Conservation (phyloP, 2,797 vertebrate genomes). For the Danio tinwini region DNA sequence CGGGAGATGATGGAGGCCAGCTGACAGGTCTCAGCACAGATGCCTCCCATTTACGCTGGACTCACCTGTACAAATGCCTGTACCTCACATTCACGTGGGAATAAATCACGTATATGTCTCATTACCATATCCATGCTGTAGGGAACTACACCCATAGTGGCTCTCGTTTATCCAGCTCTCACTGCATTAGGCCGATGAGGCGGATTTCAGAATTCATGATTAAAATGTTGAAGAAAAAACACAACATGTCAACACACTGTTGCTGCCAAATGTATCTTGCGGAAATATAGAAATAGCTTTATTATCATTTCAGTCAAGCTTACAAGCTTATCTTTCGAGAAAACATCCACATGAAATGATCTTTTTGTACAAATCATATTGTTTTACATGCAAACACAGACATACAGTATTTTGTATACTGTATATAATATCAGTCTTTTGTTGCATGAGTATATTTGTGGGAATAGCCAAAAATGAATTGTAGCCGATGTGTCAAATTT, state of each 20-base stretch:
- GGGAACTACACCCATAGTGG: constrained; percentile 66
- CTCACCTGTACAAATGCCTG: constrained; percentile 48
- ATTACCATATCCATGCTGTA: constrained; percentile 70
- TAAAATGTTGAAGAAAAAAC: not conserved
- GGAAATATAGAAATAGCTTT: not conserved
- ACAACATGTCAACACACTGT: not conserved
- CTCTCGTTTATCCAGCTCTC: constrained; percentile 59
- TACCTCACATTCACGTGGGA: constrained; percentile 61
- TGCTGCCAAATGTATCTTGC: not conserved
- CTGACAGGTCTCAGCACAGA: constrained; percentile 69
- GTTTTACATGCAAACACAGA: no score
- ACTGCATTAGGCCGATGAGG: not conserved
- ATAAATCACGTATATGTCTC: constrained; percentile 66
- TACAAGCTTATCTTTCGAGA: not conserved
- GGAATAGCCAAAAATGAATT: no score
- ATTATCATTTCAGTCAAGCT: not conserved
- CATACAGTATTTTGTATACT: no score
- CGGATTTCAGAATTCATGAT: not conserved
- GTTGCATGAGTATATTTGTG: no score
- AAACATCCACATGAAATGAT: no score
- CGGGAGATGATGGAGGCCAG: constrained; percentile 70
- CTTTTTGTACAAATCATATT: no score
- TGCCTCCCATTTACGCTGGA: constrained; percentile 65
- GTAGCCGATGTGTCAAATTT: no score
- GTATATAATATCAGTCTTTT: no score